Evolutionary conservation across 2,113 vertebrate genomes (phyloP), one percentile per base, ranked within the genome.

Genomic region (Eptatretus burgeri): DNA sequence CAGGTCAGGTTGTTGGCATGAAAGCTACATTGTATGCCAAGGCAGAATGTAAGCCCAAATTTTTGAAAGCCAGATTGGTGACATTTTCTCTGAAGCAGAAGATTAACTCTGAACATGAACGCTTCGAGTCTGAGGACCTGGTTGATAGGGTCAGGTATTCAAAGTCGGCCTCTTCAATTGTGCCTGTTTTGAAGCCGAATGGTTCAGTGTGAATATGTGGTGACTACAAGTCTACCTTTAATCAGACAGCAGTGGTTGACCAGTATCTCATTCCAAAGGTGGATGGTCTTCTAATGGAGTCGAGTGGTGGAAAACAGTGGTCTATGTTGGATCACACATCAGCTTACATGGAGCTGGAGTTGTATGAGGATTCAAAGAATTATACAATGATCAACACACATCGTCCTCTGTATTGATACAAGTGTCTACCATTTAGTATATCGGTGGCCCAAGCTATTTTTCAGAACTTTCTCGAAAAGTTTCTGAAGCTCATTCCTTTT

Each of bases 401-500:
- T n/a, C n/a, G 13, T 52, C 27, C 52, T 19, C 41, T 68, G 13
- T 69, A 63, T 51, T 50, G 2, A 9, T 69, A 65, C 16, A 67
- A 66, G 16, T 27, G 51, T 10, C 51, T 69, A 9, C 14, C 19
- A 65, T 51, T 66, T 13, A 3, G 50, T 27, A 17, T 63, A 9
- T 49, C 27, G 5, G 49, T 16, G 13, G 51, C 13, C 2, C 63
- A 51, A 27, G 63, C 63, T 5, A 66, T 66, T 11, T 64, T 64
- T 51, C 27, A 41, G 27, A 41, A 41, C n/a, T 41, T 41, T 41
- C 27, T 41, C 7, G 27, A 41, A 41, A 41, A 41, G 3, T 41
- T 41, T 3, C 27, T 41, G 27, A 41, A 41, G 27, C 7, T 7
- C 27, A 41, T 41, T 41, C 27, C 27, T 41, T 41, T 41, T 41